These are phyloP conservation scores for Catamblyrhynchus diadema DNA, from an alignment of 2,797 vertebrate genomes.

Conservation along the genomic window DNA sequence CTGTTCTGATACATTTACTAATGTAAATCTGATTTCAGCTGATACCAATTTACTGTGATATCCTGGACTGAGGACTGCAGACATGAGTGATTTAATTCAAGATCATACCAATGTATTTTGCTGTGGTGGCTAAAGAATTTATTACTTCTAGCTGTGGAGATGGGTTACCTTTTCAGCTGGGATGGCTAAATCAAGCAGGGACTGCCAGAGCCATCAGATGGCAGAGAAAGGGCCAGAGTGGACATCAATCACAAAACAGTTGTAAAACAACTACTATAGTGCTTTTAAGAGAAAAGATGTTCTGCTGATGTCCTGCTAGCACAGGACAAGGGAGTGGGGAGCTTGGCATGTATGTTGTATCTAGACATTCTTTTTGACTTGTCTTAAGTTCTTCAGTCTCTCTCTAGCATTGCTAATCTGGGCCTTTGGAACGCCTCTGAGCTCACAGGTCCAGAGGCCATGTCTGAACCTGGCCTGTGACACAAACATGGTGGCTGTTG, in stretches of 20 bases:
- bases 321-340: not conserved
- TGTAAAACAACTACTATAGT: not conserved
- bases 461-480: not conserved
- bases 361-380: not conserved
- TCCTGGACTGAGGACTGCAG: not conserved
- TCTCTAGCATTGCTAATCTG: not conserved
- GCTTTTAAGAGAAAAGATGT: not conserved
- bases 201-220: not conserved
- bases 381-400: not conserved
- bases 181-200: not conserved
- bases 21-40: conserved; percentile 12
- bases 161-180: not conserved
- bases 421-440: not conserved
- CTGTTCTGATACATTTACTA: not conserved
- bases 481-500: not conserved
- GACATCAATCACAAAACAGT: not conserved
- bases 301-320: not conserved
- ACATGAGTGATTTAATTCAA: conserved; percentile 5
- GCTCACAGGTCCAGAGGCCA: not conserved
- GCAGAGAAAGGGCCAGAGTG: not conserved
- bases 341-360: not conserved
- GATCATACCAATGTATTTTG: not conserved
- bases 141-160: not conserved
- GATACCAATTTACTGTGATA: not conserved
- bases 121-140: not conserved